These are phyloP conservation scores for Caenorhabditis afra DNA, from an alignment of 2,888 invertebrate genomes.

Conservation along the genomic window DNA sequence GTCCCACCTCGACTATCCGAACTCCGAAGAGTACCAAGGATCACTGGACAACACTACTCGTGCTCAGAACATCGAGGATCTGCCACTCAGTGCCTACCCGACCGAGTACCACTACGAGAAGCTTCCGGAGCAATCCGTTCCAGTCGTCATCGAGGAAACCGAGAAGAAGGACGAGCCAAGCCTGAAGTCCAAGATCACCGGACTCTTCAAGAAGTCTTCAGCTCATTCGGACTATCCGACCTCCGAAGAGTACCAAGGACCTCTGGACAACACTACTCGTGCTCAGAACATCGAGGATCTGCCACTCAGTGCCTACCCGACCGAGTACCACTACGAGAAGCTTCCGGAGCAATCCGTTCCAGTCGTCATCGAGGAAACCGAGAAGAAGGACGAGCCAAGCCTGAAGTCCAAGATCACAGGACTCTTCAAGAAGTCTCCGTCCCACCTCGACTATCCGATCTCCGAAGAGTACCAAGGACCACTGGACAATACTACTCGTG, in stretches of 20 bases:
- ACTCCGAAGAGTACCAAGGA: constrained; percentile 52
- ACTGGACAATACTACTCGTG: constrained; percentile 11
- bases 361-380: constrained; percentile 49
- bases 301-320: constrained; percentile 49
- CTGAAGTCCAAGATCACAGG: constrained; percentile 38
- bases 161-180: constrained; percentile 17
- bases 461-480: constrained; percentile 9
- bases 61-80: constrained; percentile 30
- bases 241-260: constrained; percentile 62
- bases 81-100: constrained; percentile 57
- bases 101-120: constrained; percentile 32
- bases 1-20: constrained; percentile 64
- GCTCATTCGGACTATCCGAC: constrained; percentile 59
- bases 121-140: constrained; percentile 10
- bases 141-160: constrained; percentile 18
- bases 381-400: constrained; percentile 30
- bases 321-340: constrained; percentile 64
- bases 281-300: constrained; percentile 10
- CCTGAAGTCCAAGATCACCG: constrained; percentile 30
- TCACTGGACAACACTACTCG: constrained; percentile 41
- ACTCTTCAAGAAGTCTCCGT: constrained; percentile 54
- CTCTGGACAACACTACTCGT: constrained; percentile 37
- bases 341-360: constrained; percentile 54
- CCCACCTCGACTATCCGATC: constrained; percentile 64
- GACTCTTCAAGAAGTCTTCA: constrained; percentile 52